A percentile compares a stretch with the other conserved stretches of the same genome.
Evolutionary conservation across 2,113 vertebrate species (phyloP).

Genomic region (Podarcis cretensis): DNA sequence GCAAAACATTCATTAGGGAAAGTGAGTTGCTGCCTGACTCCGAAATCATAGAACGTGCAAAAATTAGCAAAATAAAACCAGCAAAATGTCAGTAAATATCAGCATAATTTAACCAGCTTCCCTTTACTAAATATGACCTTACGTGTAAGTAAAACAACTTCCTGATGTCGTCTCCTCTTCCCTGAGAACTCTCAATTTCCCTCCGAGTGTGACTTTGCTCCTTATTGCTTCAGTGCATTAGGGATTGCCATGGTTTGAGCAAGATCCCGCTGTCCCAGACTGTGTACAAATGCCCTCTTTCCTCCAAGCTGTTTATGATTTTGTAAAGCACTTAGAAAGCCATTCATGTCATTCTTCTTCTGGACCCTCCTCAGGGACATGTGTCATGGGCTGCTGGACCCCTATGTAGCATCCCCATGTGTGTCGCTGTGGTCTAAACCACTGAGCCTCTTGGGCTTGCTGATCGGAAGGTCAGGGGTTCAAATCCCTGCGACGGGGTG

Average conservation of each 20-base stretch:
- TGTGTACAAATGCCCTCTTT: neutral
- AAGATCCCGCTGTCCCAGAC: neutral
- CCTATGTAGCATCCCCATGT: too few relatives aligned
- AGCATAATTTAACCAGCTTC: constrained; percentile 36
- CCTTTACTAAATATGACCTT: constrained; percentile 42
- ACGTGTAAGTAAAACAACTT: constrained; percentile 45
- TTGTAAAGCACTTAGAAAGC: neutral
- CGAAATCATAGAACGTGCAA: constrained; percentile 33
- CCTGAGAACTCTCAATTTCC: constrained; percentile 26
- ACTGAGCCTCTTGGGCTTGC: too few relatives aligned
- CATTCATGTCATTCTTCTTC: neutral
- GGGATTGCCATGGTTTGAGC: neutral
- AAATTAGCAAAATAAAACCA: constrained; percentile 52
- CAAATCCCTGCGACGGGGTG: too few relatives aligned
- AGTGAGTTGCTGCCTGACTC: constrained; percentile 46
- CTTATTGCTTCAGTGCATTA: neutral
- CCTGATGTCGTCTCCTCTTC: neutral
- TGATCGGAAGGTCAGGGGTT: too few relatives aligned
- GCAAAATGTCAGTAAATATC: constrained; percentile 37
- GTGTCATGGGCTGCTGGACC: too few relatives aligned
- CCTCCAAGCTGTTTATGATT: neutral
- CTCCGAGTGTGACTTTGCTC: neutral
- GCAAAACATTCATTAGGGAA: constrained; percentile 44
- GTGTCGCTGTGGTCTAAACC: too few relatives aligned
- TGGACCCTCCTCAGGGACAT: neutral